phyloP scores from a whole-genome alignment of 2,888 invertebrate genomes.

The Tenthredo amoena region DNA sequence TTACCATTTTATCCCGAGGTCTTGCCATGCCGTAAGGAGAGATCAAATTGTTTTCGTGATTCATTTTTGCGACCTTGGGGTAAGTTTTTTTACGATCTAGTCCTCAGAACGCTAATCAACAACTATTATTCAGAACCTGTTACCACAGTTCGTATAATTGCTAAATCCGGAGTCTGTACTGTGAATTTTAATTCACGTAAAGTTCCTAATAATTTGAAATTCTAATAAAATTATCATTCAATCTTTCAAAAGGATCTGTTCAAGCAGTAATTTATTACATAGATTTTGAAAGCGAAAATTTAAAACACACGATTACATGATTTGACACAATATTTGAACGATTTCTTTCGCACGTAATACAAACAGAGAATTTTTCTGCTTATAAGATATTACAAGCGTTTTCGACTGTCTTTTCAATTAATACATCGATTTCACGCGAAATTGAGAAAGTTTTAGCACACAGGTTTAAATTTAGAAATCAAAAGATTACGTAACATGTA shows the following conservation, averaged over 20 bases:
- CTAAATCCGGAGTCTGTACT: neutral
- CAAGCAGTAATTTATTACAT: neutral
- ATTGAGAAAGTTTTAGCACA: conserved; percentile 33
- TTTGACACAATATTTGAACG: neutral
- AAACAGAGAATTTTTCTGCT: too few species aligned
- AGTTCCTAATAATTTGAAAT: neutral
- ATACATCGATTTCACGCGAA: neutral
- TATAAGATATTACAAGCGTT: neutral
- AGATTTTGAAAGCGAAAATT: neutral
- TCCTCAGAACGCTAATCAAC: neutral
- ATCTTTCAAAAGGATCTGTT: neutral
- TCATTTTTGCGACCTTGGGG: neutral
- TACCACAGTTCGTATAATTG: neutral
- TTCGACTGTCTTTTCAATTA: neutral
- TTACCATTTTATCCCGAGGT: neutral
- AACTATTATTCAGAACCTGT: neutral
- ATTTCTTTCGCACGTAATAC: neutral
- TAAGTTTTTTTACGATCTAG: neutral
- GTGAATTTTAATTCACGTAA: neutral
- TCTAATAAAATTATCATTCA: neutral
- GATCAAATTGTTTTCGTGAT: neutral
- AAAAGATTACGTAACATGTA: neutral
- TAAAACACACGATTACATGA: neutral
- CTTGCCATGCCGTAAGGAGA: neutral
- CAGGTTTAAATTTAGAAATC: conserved; percentile 7